These are phyloP conservation scores for Troides oblongomaculatus DNA, from an alignment of 2,888 invertebrate species.

Conservation along the genomic window DNA sequence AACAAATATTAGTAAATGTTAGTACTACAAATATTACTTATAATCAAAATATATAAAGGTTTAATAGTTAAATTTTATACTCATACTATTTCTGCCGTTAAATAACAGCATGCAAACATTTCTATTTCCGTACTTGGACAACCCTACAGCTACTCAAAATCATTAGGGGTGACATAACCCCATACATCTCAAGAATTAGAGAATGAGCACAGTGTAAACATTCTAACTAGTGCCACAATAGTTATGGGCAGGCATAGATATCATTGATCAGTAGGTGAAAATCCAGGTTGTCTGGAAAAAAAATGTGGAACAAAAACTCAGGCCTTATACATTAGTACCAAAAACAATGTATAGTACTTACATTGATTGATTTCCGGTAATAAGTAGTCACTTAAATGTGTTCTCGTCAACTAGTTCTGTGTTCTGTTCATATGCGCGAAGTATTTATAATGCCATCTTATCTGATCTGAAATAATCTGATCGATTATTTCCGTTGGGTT, in stretches of 20 bases:
- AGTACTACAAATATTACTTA: neutral
- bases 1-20: neutral
- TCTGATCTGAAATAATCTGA: constrained; percentile 22
- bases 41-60: neutral
- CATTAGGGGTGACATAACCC: too few relatives aligned
- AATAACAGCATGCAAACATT: too few relatives aligned
- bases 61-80: neutral
- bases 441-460: constrained; percentile 21
- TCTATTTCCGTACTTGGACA: too few relatives aligned
- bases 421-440: neutral
- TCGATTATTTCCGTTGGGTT: constrained; percentile 15
- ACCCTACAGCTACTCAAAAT: too few relatives aligned
- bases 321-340: constrained; percentile 35
- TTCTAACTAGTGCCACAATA: too few relatives aligned
- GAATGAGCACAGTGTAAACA: too few relatives aligned
- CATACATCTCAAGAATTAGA: too few relatives aligned
- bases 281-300: too few relatives aligned
- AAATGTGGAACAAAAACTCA: too few relatives aligned
- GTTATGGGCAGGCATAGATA: too few relatives aligned
- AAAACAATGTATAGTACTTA: constrained; percentile 21
- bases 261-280: too few relatives aligned
- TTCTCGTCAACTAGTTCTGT: neutral
- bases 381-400: constrained; percentile 3
- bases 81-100: neutral
- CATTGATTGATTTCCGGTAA: neutral